These are phyloP conservation scores for Poecile montanus DNA, from an alignment of 2,797 vertebrate genomes.

Conservation along the genomic window DNA sequence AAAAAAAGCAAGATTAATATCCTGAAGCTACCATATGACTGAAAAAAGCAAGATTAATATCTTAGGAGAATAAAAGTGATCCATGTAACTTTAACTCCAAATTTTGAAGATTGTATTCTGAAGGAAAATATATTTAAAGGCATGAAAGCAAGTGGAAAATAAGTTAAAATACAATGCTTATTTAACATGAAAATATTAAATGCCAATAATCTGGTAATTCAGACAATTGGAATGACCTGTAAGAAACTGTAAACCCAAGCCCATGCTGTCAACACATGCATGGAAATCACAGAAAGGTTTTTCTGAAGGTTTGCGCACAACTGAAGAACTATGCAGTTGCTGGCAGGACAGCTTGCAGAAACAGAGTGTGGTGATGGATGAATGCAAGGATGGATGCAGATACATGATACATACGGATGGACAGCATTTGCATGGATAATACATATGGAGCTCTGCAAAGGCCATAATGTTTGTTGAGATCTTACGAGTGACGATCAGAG, in stretches of 20 bases:
- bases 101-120: background rate
- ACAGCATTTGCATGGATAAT: background rate
- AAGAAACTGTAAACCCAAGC: background rate
- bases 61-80: background rate
- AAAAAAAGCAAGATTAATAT: background rate
- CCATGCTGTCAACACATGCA: background rate
- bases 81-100: background rate
- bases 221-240: background rate
- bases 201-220: background rate
- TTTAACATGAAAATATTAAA: background rate
- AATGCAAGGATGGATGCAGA: background rate
- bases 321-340: background rate
- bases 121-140: background rate
- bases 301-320: background rate
- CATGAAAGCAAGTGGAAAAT: background rate
- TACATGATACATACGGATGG: rapidly evolving
- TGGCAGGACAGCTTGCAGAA: background rate
- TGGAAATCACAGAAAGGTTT: background rate
- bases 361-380: no score
- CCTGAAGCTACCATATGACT: background rate
- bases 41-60: background rate
- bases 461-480: background rate
- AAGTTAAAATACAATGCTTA: background rate
- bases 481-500: background rate
- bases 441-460: rapidly evolving